Evolutionary conservation across 2,113 vertebrate genomes (phyloP).

Genomic region (Cercopithecus mona): DNA sequence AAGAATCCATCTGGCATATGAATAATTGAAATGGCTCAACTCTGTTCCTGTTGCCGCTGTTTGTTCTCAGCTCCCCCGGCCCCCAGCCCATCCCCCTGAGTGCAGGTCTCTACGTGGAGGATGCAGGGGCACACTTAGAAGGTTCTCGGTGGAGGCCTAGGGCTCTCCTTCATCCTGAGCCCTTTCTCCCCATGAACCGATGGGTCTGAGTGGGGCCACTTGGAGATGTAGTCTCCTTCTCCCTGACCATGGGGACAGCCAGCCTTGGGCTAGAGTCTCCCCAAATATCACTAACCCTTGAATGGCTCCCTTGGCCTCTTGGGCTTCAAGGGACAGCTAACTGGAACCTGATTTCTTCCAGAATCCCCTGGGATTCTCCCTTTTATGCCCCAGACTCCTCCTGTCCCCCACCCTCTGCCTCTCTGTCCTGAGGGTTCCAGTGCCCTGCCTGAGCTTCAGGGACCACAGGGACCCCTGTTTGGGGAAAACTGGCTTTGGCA

Average conservation of each 20-base stretch:
- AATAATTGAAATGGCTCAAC: slow-evolving; percentile 99
- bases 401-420: not conserved
- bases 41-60: slow-evolving; percentile 99
- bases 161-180: not conserved
- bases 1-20: slow-evolving; percentile 98
- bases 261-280: slow-evolving; percentile 6
- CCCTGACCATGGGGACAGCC: not conserved
- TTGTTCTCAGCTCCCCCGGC: slow-evolving; percentile 88
- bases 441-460: not conserved
- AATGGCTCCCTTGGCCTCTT: not conserved
- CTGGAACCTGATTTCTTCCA: not conserved
- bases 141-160: not conserved
- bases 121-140: slow-evolving; percentile 53
- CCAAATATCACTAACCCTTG: not conserved
- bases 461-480: not conserved
- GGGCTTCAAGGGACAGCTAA: not conserved
- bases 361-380: not conserved
- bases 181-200: not conserved
- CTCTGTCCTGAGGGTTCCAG: not conserved
- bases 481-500: not conserved
- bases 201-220: not conserved
- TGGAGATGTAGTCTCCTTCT: not conserved
- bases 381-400: not conserved
- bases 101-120: slow-evolving; percentile 85
- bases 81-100: slow-evolving; percentile 81